These are phyloP conservation scores for Styela plicata DNA, from an alignment of 23 tunicate genomes.

Conservation along the genomic window DNA sequence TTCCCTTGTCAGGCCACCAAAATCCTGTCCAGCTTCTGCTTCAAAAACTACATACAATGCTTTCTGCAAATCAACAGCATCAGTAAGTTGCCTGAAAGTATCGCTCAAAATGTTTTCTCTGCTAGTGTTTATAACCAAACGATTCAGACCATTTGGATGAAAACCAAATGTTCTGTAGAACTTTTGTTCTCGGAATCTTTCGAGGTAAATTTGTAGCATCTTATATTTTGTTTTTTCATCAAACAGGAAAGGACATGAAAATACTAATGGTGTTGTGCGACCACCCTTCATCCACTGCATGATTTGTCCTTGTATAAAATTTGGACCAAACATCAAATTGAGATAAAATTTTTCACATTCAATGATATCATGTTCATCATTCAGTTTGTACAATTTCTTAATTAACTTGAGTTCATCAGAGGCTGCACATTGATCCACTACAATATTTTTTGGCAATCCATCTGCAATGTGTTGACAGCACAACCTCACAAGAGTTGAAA, in stretches of 20 bases:
- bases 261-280: neutral
- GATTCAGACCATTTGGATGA: too few species aligned
- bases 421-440: neutral
- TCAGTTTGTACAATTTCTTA: neutral
- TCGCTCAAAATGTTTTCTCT: neutral
- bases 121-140: too few species aligned
- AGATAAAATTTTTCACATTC: neutral
- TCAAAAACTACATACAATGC: neutral
- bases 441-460: neutral
- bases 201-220: too few species aligned
- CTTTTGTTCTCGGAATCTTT: too few species aligned
- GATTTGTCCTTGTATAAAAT: neutral
- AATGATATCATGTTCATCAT: neutral
- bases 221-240: too few species aligned
- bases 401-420: neutral
- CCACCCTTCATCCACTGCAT: neutral
- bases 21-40: neutral
- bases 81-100: neutral
- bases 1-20: slow-evolving; percentile 29
- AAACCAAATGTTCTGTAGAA: too few species aligned
- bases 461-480: neutral
- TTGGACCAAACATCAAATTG: neutral
- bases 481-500: neutral
- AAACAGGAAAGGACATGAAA: neutral
- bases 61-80: neutral